Percentiles rank a stretch among this genome's conserved stretches.
These are phyloP conservation scores for Bergia puertoricense DNA, from an alignment of 92 coral and sea anemone species.

Conservation along the genomic window DNA sequence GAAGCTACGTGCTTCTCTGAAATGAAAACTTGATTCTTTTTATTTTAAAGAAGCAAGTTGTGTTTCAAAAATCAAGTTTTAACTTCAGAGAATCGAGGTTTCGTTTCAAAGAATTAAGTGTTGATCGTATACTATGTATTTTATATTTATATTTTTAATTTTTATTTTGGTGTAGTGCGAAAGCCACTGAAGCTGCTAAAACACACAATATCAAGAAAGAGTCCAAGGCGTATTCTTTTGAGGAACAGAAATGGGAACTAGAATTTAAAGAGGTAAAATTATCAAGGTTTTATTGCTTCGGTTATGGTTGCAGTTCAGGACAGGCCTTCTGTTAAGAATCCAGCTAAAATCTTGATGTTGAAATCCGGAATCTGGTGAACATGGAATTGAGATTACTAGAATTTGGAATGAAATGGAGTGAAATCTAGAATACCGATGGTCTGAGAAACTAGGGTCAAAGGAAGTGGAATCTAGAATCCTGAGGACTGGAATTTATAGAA, in stretches of 20 bases:
- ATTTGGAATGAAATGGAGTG: too few species aligned
- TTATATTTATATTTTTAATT: background rate
- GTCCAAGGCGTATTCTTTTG: conserved; percentile 89
- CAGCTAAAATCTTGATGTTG: background rate
- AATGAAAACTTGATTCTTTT: too few species aligned
- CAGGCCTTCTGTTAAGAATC: background rate
- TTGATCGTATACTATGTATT: too few species aligned
- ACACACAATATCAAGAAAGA: conserved; percentile 86
- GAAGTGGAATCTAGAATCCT: background rate
- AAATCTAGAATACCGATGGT: background rate
- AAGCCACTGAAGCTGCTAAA: conserved; percentile 62
- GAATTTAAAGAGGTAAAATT: conserved; percentile 77
- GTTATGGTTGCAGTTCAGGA: background rate
- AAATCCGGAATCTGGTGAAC: background rate
- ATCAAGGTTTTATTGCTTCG: background rate
- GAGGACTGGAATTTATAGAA: background rate
- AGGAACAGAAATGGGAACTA: conserved; percentile 88
- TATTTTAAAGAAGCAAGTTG: too few species aligned
- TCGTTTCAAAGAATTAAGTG: too few species aligned
- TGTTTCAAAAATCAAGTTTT: too few species aligned
- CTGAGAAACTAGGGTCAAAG: background rate
- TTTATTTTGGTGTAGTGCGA: conserved; percentile 52
- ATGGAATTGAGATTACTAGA: background rate
- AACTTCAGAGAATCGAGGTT: too few species aligned
- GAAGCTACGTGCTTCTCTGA: too few species aligned